Evolutionary conservation across 2,113 vertebrate genomes (phyloP), one percentile per base, ranked within the genome.

Genomic region (Podarcis raffonei): DNA sequence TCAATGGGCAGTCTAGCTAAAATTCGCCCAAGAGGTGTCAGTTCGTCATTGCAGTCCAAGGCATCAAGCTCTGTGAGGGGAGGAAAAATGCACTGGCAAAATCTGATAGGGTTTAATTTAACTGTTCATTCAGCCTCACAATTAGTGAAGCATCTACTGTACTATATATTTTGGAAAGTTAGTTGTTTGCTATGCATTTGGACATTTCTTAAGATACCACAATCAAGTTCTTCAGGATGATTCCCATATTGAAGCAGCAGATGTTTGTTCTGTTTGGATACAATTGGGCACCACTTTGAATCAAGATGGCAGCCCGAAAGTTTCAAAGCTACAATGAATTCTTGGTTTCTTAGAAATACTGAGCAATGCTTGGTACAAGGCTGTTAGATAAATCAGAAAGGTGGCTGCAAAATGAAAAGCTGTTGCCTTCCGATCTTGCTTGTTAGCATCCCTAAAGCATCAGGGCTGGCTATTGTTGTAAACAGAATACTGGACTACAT

Each of bases 1-100:
- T 99, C 99, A 87, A 99, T 99, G 79, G 99, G 98, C 75, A 99
- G 97, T 48, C 97, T 98, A 84, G 99, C 99, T 79, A 99, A 96
- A 89, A 99, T 98, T 91, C 98, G 97, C 9, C 99, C 99, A 89
- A 99, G 96, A 89, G 98, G 98, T 48, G 99, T 99, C 92, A 99
- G 94, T 86, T 99, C 98, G 39, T 99, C 98, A 83, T 98, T 99
- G 15, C 94, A 86, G 95, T 99, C 98, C 87, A 99, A 95, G 13
- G 98, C 99, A 90, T 99, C 98, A 93, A 99, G 97, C 86, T 99
- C 99, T 99, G 92, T 89, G 94, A 93, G 23, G 87, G 89, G 90
- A 72, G 74, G 91, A 5, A 89, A 20, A 6, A 18, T n/a, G 81
- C 77, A 25, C 96, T 84, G 95, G 71, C 62, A 91, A 69, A 87